These are phyloP conservation scores for Drosophila pallidifrons DNA, from an alignment of 1,140 invertebrate species.

Conservation along the genomic window DNA sequence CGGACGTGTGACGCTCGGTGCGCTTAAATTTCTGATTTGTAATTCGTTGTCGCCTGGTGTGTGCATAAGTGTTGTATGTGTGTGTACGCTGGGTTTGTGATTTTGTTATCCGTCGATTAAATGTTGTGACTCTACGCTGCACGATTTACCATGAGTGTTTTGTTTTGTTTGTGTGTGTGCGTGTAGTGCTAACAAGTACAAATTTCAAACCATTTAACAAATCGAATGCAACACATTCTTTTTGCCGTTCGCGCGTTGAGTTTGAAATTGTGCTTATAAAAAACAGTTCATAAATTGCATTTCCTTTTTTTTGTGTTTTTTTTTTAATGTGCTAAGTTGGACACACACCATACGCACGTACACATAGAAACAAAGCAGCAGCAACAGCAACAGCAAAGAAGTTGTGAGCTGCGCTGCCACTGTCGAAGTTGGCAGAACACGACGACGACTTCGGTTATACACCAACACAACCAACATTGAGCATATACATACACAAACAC, in stretches of 20 bases:
- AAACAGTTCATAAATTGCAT: constrained; percentile 7
- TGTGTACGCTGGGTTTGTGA: constrained; percentile 37
- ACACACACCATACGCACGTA: constrained; percentile 25
- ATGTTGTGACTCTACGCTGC: constrained; percentile 27
- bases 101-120: constrained; percentile 42
- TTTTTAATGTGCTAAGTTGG: constrained; percentile 44
- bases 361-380: constrained; percentile 18
- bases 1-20: constrained; percentile 53
- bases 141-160: constrained; percentile 36
- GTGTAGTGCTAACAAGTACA: constrained; percentile 33
- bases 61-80: constrained; percentile 19
- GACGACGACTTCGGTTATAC: constrained; percentile 32
- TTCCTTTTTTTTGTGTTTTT: constrained; percentile 31
- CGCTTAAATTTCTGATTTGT: constrained; percentile 42
- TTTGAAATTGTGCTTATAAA: constrained; percentile 7
- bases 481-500: constrained; percentile 53
- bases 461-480: constrained; percentile 53
- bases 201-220: constrained; percentile 42
- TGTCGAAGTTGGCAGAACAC: constrained; percentile 47
- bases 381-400: constrained; percentile 33
- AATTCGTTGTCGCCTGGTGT: constrained; percentile 47
- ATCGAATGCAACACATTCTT: constrained; percentile 21
- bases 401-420: constrained; percentile 34
- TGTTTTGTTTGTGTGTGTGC: constrained; percentile 25
- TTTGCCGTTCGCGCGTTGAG: constrained; percentile 16